Base-by-base conservation (phyloP, 2,888 invertebrate species). In the Leptinotarsa rubiginosa region DNA sequence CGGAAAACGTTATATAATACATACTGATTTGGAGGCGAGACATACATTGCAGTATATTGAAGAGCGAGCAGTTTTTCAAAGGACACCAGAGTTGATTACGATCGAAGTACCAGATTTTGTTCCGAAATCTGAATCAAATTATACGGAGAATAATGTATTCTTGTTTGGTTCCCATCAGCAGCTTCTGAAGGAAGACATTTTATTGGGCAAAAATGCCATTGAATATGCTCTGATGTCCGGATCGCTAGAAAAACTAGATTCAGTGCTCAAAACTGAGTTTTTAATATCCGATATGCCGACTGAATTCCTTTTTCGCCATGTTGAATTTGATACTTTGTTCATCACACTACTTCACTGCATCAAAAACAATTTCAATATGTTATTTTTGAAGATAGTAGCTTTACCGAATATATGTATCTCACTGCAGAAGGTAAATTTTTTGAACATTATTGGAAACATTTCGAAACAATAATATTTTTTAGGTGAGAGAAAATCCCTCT, bases 271-370 rank as follows among this genome's bases (percentile, higher is more conserved):
- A 56, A n/a, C 18, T 12, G 18, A 56, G 16, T 12, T 20, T 20
- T 13, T 13, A 12, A 56, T 56, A n/a, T 56, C 18, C 12, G 10
- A 56, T 56, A n/a, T n/a, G 56, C 16, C 12, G 59, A 20, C 15
- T 41, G 59, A 50, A n/a, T 16, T 50, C n/a, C 25, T 25, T 1
- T 31, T n/a, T 25, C 59, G 50, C 16, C 12, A 25, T 22, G 65
- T 62, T 22, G 64, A 64, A 70, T 18, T 1, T 67, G 59, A 67
- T n/a, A 56, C 20, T 56, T 2, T 56, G 12, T 64, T 70, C 49
- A 64, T 68, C 50, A 25, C 72, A 12, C 56, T 75, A 31, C 59
- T 54, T 66, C 69, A 75, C n/a, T 47, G 65, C 31, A 69, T 69
- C 31, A 47, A 25, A 31, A 72, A 75, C 65, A 65, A 65, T n/a